A percentile compares a stretch with the other conserved stretches of the same genome.
Conservation (phyloP, 92 coral and sea anemone species). For the Siderastrea siderea region DNA sequence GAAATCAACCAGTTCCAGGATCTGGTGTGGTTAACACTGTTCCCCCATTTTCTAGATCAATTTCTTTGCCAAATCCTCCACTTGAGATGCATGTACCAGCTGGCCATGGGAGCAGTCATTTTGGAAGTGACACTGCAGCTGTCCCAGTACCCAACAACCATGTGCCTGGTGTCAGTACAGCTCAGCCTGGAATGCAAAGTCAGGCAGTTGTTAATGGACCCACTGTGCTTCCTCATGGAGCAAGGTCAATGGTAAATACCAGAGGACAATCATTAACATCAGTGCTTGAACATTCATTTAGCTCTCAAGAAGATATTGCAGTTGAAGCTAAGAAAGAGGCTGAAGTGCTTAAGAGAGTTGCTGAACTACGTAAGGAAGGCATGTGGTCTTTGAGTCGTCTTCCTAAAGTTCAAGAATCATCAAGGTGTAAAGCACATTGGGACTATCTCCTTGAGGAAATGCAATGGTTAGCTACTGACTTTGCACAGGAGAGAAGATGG, state of each 20-base stretch:
- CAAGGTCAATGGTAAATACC: conserved; percentile 37
- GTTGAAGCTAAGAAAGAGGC: conserved; percentile 97
- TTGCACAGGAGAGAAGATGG: conserved; percentile 99
- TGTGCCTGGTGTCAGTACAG: conserved; percentile 31
- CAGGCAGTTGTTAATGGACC: conserved; percentile 83
- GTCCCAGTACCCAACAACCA: conserved; percentile 1
- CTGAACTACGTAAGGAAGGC: conserved; percentile 98
- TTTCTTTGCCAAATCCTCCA: conserved; percentile 81
- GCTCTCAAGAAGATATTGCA: conserved; percentile 93
- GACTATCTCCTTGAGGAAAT: conserved; percentile 98
- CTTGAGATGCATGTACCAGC: conserved; percentile 11
- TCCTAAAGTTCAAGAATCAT: conserved; percentile 96
- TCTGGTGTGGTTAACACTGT: conserved; percentile 48
- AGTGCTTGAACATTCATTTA: conserved; percentile 86
- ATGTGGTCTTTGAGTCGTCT: conserved; percentile 91
- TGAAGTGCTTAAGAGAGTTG: conserved; percentile 92
- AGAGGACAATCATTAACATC: conserved; percentile 85
- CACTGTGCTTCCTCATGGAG: conserved; percentile 15
- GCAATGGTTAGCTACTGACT: conserved; percentile 99
- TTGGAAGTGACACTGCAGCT: conserved; percentile 5
- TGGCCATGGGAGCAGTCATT: conserved; percentile 40
- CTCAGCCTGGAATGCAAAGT: conserved; percentile 29
- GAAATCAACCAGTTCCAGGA: conserved; percentile 75
- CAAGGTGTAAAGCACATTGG: conserved; percentile 98
- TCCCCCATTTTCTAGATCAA: conserved; percentile 80